Percentiles rank a stretch among this genome's conserved stretches.
phyloP scores from a whole-genome alignment of 2,797 vertebrate species.

The Oryzias dopingdopingensis region DNA sequence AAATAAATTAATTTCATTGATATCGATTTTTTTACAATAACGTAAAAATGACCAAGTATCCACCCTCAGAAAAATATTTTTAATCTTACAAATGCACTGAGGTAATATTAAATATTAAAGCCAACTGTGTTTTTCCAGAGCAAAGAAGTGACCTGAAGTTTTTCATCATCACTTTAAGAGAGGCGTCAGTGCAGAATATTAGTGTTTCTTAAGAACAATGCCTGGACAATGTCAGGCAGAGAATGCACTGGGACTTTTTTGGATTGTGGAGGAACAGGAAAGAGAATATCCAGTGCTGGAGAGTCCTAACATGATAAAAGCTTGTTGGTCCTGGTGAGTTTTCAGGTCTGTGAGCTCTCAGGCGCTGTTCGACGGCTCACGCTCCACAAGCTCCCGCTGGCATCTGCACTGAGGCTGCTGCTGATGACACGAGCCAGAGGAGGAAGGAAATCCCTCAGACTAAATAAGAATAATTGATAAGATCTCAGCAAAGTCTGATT shows the following conservation, averaged over 20 bases:
- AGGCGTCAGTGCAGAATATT: neutral
- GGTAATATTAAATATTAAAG: too few relatives aligned
- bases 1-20: too few relatives aligned
- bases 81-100: too few relatives aligned
- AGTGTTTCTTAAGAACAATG: neutral
- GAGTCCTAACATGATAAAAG: conserved; percentile 11
- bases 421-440: conserved; percentile 41
- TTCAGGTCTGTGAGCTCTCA: conserved; percentile 42
- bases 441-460: conserved; percentile 25
- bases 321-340: conserved; percentile 35
- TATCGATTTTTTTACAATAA: too few relatives aligned
- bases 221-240: neutral
- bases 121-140: neutral
- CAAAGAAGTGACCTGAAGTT: neutral
- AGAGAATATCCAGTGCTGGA: neutral
- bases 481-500: too few relatives aligned
- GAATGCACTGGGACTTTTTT: neutral
- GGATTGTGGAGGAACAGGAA: conserved; percentile 3
- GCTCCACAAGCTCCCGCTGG: conserved; percentile 31
- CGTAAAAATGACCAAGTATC: too few relatives aligned
- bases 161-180: neutral
- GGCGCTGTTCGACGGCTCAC: conserved; percentile 14
- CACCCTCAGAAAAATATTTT: too few relatives aligned
- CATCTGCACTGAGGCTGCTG: conserved; percentile 33
- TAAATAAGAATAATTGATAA: too few relatives aligned